Evolutionary conservation across 2,797 vertebrate species (phyloP).

Genomic region (Rachycentron canadum): DNA sequence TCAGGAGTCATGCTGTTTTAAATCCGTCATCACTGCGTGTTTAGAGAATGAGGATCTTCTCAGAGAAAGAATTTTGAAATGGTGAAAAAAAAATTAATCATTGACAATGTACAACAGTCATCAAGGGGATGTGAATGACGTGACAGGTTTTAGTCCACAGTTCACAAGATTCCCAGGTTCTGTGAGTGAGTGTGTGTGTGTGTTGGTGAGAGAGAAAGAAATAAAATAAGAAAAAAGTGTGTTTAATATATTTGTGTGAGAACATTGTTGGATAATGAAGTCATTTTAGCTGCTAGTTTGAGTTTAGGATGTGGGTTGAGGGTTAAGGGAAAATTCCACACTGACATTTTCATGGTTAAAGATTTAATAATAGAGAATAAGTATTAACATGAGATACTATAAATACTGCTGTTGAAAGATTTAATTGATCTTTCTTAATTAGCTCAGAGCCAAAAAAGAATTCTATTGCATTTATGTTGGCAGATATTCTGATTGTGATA

Average conservation of each 20-base stretch:
- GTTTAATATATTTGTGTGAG: conserved; percentile 31
- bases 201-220: background rate
- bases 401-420: background rate
- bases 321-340: conserved; percentile 28
- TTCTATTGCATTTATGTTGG: no score
- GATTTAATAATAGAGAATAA: no score
- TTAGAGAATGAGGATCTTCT: conserved; percentile 26
- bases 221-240: background rate
- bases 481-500: no score
- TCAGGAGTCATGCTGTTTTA: conserved; percentile 33
- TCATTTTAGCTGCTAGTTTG: conserved; percentile 33
- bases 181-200: conserved; percentile 13
- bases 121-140: conserved; percentile 9
- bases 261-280: conserved; percentile 43
- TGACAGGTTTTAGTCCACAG: conserved; percentile 5
- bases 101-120: conserved; percentile 27
- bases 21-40: conserved; percentile 38
- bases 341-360: conserved; percentile 12
- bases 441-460: no score
- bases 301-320: conserved; percentile 20
- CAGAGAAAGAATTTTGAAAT: conserved; percentile 11
- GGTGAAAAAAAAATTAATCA: background rate
- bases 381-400: conserved; percentile 30
- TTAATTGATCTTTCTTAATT: no score
- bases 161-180: background rate